Evolutionary conservation across 1,140 invertebrate species (phyloP), one percentile per base, ranked within the genome.

Genomic region (Amphibalanus amphitrite): DNA sequence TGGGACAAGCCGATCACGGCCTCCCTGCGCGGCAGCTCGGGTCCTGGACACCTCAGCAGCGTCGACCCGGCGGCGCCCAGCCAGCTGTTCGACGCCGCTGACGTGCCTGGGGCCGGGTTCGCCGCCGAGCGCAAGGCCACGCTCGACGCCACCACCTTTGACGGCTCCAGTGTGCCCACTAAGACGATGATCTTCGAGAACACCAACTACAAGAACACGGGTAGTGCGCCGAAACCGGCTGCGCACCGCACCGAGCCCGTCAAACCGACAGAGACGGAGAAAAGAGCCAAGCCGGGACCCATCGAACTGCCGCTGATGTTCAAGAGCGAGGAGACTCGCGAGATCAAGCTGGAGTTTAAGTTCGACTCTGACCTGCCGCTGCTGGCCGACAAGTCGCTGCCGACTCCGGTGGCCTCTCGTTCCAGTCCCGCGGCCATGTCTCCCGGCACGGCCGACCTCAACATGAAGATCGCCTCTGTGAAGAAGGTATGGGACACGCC

Each of bases 121-220:
- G 69, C 28, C 69, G 20, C 71, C 47, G 59, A 65, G 64, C 69
- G 23, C 71, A 26, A 47, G 33, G 30, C 23, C 40, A 73, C 73
- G 25, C 72, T 70, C 59, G 73, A 74, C 59, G 75, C 74, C 40
- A 73, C 82, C 70, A 82, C 86, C 28, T 77, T 86, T n/a, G 89
- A 91, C 78, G 87, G 87, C 10, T 83, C 87, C 0, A 88, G 87
- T 8, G 85, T 89, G 0, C 89, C 90, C 0, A 90, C 93, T 25
- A 89, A 92, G 77, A 94, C 91, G 0, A 88, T 94, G 47, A 92
- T 94, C 72, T 94, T 94, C 78, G 92, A 94, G 78, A 94, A 94
- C 79, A 93, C 91, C 0, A 93, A 93, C 78, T 93, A 90, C 77
- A 90, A 90, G 80, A 85, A 86, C 71, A 79, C 79, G 69, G 69